phyloP scores from a whole-genome alignment of 2,113 vertebrate species.

The Catharus fuscescens region DNA sequence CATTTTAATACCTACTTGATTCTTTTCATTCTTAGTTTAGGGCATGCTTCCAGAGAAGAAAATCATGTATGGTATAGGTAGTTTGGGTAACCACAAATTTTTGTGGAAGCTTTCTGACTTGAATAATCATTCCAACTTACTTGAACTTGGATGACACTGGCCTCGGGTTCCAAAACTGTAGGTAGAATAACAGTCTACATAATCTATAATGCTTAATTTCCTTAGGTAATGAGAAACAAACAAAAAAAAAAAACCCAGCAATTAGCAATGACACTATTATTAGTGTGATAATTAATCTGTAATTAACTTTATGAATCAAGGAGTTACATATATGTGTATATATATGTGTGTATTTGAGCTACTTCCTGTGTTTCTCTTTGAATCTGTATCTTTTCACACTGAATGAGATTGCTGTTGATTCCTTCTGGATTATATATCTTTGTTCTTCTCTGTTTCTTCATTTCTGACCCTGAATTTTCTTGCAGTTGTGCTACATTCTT shows the following conservation, averaged over 20 bases:
- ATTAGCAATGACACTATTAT: neutral
- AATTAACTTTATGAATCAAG: neutral
- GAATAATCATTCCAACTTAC: neutral
- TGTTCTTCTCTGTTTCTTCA: neutral
- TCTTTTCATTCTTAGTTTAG: neutral
- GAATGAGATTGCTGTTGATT: neutral
- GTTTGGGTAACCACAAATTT: neutral
- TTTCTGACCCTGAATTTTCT: neutral
- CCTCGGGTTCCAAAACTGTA: neutral
- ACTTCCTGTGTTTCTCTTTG: neutral
- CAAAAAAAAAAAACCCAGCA: neutral
- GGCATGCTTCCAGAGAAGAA: neutral
- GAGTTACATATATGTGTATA: neutral
- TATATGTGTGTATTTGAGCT: neutral
- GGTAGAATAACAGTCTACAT: neutral
- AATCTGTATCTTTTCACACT: neutral
- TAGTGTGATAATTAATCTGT: neutral
- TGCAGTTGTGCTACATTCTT: neutral
- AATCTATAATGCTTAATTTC: neutral
- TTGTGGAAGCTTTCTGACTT: neutral
- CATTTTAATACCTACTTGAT: neutral
- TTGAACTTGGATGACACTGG: neutral
- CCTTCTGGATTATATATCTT: neutral
- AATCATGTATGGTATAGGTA: neutral
- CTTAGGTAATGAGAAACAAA: conserved; percentile 4